Base-by-base conservation (phyloP, 2,888 invertebrate genomes). In the Drosophila meridionalis region DNA sequence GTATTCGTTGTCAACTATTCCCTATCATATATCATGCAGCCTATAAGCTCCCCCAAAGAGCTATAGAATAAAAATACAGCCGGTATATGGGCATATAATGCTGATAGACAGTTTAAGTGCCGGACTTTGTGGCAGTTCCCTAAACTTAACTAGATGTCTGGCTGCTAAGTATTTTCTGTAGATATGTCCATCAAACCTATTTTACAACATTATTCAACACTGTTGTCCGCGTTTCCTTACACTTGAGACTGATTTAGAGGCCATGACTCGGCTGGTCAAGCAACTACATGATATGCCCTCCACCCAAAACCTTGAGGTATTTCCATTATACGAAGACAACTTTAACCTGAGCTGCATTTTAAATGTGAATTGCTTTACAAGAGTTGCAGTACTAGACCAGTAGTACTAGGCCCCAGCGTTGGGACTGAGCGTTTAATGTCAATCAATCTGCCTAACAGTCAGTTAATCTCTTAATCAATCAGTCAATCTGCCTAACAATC, bases 31-130 rank as follows among this genome's bases (percentile, higher is more conserved):
- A 80, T 78, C 64, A 38, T 14, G 32, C 28, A 12, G 14, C 14
- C 3, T 26, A 43, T 72, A 73, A 73, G 47, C 50, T 34, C 47
- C 47, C 50, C 12, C 30, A 20, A 42, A 36, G 12, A 60, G 36
- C 1, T 12, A 28, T 42, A 8, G 5, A 26, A 12, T 30, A 40
- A 9, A 56, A 42, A 28, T 42, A 32, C 34, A 34, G 30, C 14
- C 11, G n/a, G 52, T 30, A n/a, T 38, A 38, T 32, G 11, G 40
- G 26, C 48, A 28, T 30, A 9, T 42, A 65, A 65, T 36, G 56
- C 43, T 80, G 78, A 72, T 63, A 57, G 76, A 80, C 80, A 78
- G 43, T 65, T 80, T 78, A 62, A 80, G 65, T 63, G 59, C 20
- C 28, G 38, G 63, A n/a, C 57, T 79, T 78, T 67, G 20, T 52